A percentile compares a stretch with the other conserved stretches of the same genome.
phyloP scores from a whole-genome alignment of 2,797 vertebrate species.

The Anguilla anguilla region DNA sequence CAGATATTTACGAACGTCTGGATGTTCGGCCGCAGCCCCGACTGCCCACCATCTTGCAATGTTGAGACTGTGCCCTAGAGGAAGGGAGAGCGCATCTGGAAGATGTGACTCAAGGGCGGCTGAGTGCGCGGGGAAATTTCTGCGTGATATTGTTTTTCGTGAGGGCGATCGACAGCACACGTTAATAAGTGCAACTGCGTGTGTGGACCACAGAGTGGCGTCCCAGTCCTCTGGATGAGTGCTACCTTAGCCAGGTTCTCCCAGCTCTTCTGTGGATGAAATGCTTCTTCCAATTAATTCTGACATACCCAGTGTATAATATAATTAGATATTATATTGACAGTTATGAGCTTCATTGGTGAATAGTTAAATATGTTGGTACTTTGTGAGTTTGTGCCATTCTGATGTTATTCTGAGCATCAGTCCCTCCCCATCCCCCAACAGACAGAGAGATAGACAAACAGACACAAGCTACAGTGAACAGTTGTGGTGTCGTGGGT shows the following conservation, averaged over 20 bases:
- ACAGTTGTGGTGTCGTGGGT: not conserved
- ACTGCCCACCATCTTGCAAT: no score
- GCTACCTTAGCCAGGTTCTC: not conserved
- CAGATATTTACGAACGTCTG: conserved; percentile 8
- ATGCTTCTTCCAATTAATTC: not conserved
- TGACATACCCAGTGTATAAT: not conserved
- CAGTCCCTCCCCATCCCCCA: not conserved
- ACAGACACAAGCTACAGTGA: not conserved
- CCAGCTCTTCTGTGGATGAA: not conserved
- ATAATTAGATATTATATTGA: not conserved
- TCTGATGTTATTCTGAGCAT: not conserved
- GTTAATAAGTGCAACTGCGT: not conserved
- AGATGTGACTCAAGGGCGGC: not conserved
- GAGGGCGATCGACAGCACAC: not conserved
- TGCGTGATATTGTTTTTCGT: not conserved
- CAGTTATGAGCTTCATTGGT: not conserved
- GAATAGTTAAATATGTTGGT: not conserved
- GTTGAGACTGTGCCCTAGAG: not conserved
- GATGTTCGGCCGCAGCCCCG: not conserved
- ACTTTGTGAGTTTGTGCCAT: not conserved
- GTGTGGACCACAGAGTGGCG: not conserved
- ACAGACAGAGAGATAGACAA: not conserved
- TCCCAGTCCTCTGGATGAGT: not conserved
- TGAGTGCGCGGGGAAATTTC: not conserved
- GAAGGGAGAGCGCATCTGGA: not conserved